A percentile compares a stretch with the other conserved stretches of the same genome.
phyloP scores from a whole-genome alignment of 2,113 vertebrate genomes.

The Xenopus laevis region DNA sequence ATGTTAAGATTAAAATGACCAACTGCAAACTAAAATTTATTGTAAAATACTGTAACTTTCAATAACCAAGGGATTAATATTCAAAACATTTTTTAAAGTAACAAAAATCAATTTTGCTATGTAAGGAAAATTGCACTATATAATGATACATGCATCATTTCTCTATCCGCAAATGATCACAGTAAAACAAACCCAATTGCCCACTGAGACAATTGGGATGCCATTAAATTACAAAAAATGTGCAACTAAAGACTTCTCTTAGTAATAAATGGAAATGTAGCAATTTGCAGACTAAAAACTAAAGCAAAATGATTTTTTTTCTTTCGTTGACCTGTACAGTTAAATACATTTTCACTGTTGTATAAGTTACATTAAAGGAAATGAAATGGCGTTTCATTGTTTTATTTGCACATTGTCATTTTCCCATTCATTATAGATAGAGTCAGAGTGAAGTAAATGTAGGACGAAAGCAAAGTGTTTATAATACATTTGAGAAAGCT shows the following conservation, averaged over 20 bases:
- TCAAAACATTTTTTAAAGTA: conserved; percentile 3
- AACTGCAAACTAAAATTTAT: no score
- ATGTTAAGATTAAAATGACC: no score
- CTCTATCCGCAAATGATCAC: conserved; percentile 25
- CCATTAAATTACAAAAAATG: conserved; percentile 8
- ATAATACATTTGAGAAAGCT: no score
- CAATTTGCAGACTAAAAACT: background rate
- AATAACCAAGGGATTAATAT: conserved; percentile 5
- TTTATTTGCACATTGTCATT: no score
- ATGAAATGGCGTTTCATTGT: background rate
- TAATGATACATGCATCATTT: conserved; percentile 21
- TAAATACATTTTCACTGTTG: background rate
- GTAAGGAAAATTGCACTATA: conserved; percentile 14
- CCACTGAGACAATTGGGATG: conserved; percentile 5
- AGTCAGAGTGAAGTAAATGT: no score
- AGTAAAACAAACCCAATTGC: conserved; percentile 31
- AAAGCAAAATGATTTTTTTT: background rate
- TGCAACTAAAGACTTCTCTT: background rate
- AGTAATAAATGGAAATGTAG: background rate
- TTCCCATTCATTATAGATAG: no score
- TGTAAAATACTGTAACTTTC: background rate
- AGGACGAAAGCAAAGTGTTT: no score
- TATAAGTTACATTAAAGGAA: background rate
- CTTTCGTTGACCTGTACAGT: background rate
- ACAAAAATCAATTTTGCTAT: conserved; percentile 23